Base-by-base conservation (phyloP, 2,797 vertebrate genomes). In the Emydoidea blandingii region DNA sequence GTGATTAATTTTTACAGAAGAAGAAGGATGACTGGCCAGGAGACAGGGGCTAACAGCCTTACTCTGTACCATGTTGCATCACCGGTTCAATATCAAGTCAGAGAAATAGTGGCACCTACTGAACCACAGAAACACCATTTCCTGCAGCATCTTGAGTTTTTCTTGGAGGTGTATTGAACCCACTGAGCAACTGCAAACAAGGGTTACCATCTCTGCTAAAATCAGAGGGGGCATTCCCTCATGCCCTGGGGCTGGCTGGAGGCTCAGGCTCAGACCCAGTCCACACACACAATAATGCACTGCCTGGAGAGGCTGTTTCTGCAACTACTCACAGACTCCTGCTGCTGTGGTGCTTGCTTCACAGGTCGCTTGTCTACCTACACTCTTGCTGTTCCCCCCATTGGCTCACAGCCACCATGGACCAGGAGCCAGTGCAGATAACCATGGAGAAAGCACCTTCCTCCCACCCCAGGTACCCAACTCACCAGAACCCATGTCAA, bases 301-400 rank as follows among this genome's bases (percentile, higher is more conserved):
- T 47, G 49, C 47, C 56, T 19, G 41, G 84, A 76, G 14, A 76
- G 14, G 29, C 12, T 12, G 27, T 91, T 37, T 87, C 84, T 21
- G 95, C 56, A 85, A 86, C 83, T 57, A 76, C 91, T 89, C 54
- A 62, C 96, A 89, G 68, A 87, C 79, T n/a, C 91, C 81, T 86
- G 21, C 85, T 41, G 81, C 2, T 2, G 25, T 90, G 79, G 21
- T 0, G 9, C 15, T 54, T 4, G 0, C 52, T 59, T 81, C 53
- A 4, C 0, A 44, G 47, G 53, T 87, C 21, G 85, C 81, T 53
- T 34, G 3, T 47, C 88, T 79, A 86, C 25, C 79, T 81, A 50
- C 14, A 3, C 57, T 82, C 52, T n/a, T 54, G 59, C 11, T 2
- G 19, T 76, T 80, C 56, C 14, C 83, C 83, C 29, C 9, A 53